phyloP scores from a whole-genome alignment of 2,113 vertebrate species.

The Hemicordylus capensis region DNA sequence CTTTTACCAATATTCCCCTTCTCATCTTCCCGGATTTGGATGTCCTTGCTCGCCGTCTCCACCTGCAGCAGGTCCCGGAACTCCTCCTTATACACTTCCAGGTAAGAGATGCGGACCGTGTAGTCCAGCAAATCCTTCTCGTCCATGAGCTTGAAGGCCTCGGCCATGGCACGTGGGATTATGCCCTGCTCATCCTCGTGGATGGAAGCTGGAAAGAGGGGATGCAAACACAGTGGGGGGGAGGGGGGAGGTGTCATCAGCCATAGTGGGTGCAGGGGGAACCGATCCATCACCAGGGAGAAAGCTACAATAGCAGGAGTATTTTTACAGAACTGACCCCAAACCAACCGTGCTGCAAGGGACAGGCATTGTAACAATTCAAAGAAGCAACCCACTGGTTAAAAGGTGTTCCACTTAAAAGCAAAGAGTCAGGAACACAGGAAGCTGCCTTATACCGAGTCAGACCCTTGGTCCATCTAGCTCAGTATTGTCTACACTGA shows the following conservation, averaged over 20 bases:
- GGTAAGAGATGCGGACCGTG: conserved; percentile 90
- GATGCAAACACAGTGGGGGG: not conserved
- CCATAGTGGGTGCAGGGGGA: rapidly evolving
- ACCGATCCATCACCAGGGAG: rapidly evolving
- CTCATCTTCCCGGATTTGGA: conserved; percentile 93
- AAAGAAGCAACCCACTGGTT: not conserved
- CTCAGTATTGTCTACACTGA: too few species aligned
- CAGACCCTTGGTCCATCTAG: too few species aligned
- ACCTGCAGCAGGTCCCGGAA: conserved; percentile 94
- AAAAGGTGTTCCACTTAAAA: not conserved
- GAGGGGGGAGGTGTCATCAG: rapidly evolving
- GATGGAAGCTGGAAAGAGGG: conserved; percentile 82
- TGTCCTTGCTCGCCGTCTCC: conserved; percentile 94
- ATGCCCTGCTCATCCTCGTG: conserved; percentile 94
- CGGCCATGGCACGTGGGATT: conserved; percentile 92
- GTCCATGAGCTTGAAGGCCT: conserved; percentile 94
- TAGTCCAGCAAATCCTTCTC: conserved; percentile 94
- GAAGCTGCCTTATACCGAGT: too few species aligned
- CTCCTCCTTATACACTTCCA: conserved; percentile 98
- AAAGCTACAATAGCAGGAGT: not conserved
- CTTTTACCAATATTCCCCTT: conserved; percentile 92
- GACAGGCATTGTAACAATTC: not conserved
- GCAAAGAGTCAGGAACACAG: too few species aligned
- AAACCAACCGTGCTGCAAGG: not conserved
- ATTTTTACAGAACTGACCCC: rapidly evolving